These are phyloP conservation scores for Margarornis squamiger DNA, from an alignment of 2,797 vertebrate species.

Conservation along the genomic window DNA sequence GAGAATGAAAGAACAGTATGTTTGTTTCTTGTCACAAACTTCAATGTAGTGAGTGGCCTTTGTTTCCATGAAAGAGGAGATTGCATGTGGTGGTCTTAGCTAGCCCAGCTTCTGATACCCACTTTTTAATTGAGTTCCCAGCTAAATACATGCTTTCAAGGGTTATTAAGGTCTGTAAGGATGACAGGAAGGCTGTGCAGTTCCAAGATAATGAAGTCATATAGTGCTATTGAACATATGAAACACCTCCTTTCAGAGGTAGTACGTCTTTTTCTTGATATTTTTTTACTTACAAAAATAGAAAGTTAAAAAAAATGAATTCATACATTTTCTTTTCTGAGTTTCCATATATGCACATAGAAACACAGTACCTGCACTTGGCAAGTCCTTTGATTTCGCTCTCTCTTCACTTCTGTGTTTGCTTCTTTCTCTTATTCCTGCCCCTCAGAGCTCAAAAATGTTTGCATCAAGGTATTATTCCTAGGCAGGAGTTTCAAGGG, in stretches of 20 bases:
- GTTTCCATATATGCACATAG: background rate
- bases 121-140: conserved; percentile 8
- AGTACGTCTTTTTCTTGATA: background rate
- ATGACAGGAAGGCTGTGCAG: background rate
- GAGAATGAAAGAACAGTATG: background rate
- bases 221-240: background rate
- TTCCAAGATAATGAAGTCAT: background rate
- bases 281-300: background rate
- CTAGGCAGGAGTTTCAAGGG: background rate
- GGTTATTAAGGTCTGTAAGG: background rate
- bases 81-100: background rate
- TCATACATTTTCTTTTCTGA: background rate
- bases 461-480: conserved; percentile 18
- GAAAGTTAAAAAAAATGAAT: background rate
- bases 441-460: background rate
- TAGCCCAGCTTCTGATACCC: background rate
- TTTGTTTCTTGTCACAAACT: background rate
- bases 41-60: background rate
- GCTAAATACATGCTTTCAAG: background rate
- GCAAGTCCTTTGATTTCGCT: background rate
- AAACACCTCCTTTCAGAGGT: background rate
- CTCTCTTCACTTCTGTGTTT: background rate
- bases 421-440: background rate
- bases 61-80: background rate
- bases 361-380: background rate